A percentile compares a stretch with the other conserved stretches of the same genome.
Evolutionary conservation across 2,888 invertebrate species (phyloP).

Genomic region (Euzophera pinguis): DNA sequence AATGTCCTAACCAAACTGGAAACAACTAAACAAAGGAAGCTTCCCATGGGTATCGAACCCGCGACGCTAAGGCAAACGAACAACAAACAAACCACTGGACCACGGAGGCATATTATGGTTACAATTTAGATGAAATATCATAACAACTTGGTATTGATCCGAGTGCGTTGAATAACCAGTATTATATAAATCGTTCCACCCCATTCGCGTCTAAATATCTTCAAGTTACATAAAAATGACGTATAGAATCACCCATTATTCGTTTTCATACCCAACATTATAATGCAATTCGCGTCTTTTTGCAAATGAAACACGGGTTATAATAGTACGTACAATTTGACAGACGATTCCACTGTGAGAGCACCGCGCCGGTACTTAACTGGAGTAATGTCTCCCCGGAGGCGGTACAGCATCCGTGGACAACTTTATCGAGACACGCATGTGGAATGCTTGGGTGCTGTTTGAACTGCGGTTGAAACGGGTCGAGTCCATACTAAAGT

Average conservation of each 20-base stretch:
- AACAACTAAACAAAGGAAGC: too few species aligned
- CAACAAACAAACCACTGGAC: too few species aligned
- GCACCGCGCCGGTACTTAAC: constrained; percentile 39
- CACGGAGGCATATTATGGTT: too few species aligned
- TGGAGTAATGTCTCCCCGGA: constrained; percentile 48
- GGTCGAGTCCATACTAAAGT: constrained; percentile 20
- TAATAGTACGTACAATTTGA: constrained; percentile 21
- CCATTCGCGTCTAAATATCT: not conserved
- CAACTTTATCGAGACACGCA: constrained; percentile 44
- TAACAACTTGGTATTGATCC: too few species aligned
- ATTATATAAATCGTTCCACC: not conserved
- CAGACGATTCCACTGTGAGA: constrained; percentile 23
- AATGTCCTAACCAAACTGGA: too few species aligned
- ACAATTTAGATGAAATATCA: too few species aligned
- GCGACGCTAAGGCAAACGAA: too few species aligned
- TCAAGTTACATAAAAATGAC: constrained; percentile 4
- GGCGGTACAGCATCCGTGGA: constrained; percentile 40
- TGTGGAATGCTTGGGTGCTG: constrained; percentile 33
- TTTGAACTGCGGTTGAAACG: constrained; percentile 24
- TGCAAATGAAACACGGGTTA: constrained; percentile 15
- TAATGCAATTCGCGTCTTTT: constrained; percentile 18
- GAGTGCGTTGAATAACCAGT: not conserved
- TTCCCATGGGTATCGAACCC: too few species aligned
- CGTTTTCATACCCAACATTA: not conserved
- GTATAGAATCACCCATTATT: not conserved